Evolutionary conservation across 2,113 vertebrate species (phyloP).

Genomic region (Tichodroma muraria): DNA sequence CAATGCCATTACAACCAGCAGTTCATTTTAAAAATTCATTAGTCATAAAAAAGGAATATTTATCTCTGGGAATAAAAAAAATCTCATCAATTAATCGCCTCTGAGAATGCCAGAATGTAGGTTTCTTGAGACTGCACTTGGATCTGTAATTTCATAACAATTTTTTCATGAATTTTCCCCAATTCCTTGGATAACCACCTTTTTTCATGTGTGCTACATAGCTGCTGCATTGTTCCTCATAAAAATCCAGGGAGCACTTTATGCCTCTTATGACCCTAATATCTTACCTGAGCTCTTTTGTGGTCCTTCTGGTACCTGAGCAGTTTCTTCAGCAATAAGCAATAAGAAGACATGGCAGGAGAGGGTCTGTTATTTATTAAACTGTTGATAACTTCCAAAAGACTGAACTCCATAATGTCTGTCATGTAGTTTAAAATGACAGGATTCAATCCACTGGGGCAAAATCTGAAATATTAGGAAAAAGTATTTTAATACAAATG

Average conservation of each 20-base stretch:
- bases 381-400: slow-evolving; percentile 71
- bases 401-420: slow-evolving; percentile 67
- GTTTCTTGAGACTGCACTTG: neutral
- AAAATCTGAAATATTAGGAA: slow-evolving; percentile 63
- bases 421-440: slow-evolving; percentile 76
- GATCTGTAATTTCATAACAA: neutral
- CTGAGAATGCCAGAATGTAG: neutral
- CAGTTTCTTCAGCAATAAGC: slow-evolving; percentile 78
- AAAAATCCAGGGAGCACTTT: neutral
- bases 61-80: neutral
- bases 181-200: neutral
- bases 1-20: neutral
- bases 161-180: neutral
- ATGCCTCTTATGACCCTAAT: neutral
- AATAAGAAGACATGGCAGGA: slow-evolving; percentile 78
- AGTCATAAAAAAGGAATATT: neutral
- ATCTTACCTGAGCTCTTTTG: slow-evolving; percentile 68
- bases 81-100: neutral
- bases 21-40: neutral
- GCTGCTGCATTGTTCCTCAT: neutral
- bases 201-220: neutral
- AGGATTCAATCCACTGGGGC: slow-evolving; percentile 72
- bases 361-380: slow-evolving; percentile 78
- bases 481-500: neutral
- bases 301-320: slow-evolving; percentile 66